Conservation (phyloP, 2,888 invertebrate species). For the Xestia c-nigrum region DNA sequence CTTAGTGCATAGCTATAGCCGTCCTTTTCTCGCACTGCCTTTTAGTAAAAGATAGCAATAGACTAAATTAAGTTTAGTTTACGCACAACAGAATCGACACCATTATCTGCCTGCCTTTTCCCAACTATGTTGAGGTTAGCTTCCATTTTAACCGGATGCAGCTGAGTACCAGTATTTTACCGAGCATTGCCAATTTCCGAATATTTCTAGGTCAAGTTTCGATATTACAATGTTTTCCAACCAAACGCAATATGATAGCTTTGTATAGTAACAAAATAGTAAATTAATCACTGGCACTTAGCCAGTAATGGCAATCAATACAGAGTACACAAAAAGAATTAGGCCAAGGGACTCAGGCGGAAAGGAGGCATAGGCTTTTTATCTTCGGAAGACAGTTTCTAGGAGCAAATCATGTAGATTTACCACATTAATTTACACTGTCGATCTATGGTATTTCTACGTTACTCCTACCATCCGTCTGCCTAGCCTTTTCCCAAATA, state of each 20-base stretch:
- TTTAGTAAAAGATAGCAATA: too few relatives aligned
- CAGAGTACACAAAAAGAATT: not conserved
- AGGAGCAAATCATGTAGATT: constrained; percentile 14
- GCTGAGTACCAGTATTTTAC: not conserved
- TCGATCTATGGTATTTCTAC: too few relatives aligned
- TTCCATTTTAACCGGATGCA: not conserved
- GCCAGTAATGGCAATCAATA: constrained; percentile 7
- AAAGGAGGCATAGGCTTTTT: not conserved
- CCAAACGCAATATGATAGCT: not conserved
- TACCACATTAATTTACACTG: too few relatives aligned
- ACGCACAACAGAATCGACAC: too few relatives aligned
- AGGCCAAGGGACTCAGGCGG: not conserved
- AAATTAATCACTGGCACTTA: constrained; percentile 13
- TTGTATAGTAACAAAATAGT: not conserved
- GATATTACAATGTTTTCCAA: not conserved
- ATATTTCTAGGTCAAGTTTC: not conserved
- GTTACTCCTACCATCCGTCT: too few relatives aligned
- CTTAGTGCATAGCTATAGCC: too few relatives aligned
- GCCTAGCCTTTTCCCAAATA: too few relatives aligned
- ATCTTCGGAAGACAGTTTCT: not conserved
- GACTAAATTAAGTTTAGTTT: too few relatives aligned
- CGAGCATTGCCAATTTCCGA: not conserved
- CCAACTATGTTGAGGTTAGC: not conserved
- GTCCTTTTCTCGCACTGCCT: too few relatives aligned
- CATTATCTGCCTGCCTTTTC: not conserved